Evolutionary conservation across 2,113 vertebrate genomes (phyloP).

Genomic region (Corythornis madagascariensis): DNA sequence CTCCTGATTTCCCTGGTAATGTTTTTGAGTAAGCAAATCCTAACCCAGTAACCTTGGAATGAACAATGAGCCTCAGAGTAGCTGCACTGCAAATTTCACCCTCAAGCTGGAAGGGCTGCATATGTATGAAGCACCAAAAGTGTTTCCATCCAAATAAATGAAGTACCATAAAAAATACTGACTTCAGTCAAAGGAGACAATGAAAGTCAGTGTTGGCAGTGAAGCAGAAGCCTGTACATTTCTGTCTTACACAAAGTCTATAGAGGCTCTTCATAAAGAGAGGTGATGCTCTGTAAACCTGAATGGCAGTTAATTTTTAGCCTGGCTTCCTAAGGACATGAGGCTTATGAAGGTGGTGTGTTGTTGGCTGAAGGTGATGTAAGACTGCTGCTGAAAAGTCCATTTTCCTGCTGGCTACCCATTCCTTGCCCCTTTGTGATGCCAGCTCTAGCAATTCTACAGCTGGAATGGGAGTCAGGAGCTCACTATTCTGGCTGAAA

Average conservation of each 20-base stretch:
- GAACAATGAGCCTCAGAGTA: neutral
- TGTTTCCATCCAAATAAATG: conserved; percentile 11
- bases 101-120: conserved; percentile 16
- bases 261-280: neutral
- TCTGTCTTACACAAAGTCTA: neutral
- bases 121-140: neutral
- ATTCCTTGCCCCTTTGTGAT: neutral
- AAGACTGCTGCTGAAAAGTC: neutral
- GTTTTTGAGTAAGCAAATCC: conserved; percentile 35
- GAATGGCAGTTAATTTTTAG: conserved; percentile 29
- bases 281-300: neutral
- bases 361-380: neutral
- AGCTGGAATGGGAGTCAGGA: neutral
- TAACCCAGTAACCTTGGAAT: conserved; percentile 12
- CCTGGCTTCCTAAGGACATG: neutral
- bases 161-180: neutral
- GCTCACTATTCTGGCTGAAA: neutral
- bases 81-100: neutral
- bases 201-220: neutral
- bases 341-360: neutral
- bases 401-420: neutral
- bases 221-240: neutral
- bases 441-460: neutral
- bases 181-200: neutral
- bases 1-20: neutral